Percentiles rank a stretch among this genome's conserved stretches.
These are phyloP conservation scores for Rhyacophila brunnea DNA, from an alignment of 1,140 invertebrate species.

Conservation along the genomic window DNA sequence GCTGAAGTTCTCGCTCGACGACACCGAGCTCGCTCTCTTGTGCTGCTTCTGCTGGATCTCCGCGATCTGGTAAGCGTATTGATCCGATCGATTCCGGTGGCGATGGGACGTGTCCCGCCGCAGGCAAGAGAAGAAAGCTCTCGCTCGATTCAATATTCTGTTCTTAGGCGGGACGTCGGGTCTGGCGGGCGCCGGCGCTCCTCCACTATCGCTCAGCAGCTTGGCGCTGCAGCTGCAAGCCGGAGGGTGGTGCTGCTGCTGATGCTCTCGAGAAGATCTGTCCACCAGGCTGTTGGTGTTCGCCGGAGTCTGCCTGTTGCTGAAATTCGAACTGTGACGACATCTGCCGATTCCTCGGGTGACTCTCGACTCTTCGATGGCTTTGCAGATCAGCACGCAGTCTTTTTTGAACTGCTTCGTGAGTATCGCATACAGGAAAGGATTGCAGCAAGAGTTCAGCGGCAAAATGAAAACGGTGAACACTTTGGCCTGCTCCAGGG, in stretches of 20 bases:
- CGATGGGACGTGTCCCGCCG: slow-evolving; percentile 41
- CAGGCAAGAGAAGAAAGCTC: slow-evolving; percentile 52
- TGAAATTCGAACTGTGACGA: slow-evolving; percentile 84
- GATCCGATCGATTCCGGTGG: slow-evolving; percentile 58
- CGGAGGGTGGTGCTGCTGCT: slow-evolving; percentile 54
- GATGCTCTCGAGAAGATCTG: slow-evolving; percentile 71
- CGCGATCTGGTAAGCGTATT: slow-evolving; percentile 78
- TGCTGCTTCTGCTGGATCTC: slow-evolving; percentile 74
- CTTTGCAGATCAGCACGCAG: slow-evolving; percentile 92
- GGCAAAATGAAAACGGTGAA: slow-evolving; percentile 95
- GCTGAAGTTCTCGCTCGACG: slow-evolving; percentile 86
- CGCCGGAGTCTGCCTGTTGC: slow-evolving; percentile 82
- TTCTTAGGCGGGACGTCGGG: slow-evolving; percentile 31
- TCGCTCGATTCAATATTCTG: slow-evolving; percentile 40
- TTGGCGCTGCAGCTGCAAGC: slow-evolving; percentile 71
- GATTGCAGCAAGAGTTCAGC: slow-evolving; percentile 94
- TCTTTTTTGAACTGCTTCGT: slow-evolving; percentile 98
- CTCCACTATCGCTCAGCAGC: slow-evolving; percentile 52
- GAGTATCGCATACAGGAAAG: slow-evolving; percentile 93
- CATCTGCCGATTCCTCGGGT: slow-evolving; percentile 83
- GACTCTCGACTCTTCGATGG: slow-evolving; percentile 89
- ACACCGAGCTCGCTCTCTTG: slow-evolving; percentile 76
- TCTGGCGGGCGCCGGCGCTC: slow-evolving; percentile 32
- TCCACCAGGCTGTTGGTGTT: slow-evolving; percentile 84
- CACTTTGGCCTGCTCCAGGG: slow-evolving; percentile 94